phyloP scores from a whole-genome alignment of 2,888 invertebrate genomes.

The Baronia brevicornis region DNA sequence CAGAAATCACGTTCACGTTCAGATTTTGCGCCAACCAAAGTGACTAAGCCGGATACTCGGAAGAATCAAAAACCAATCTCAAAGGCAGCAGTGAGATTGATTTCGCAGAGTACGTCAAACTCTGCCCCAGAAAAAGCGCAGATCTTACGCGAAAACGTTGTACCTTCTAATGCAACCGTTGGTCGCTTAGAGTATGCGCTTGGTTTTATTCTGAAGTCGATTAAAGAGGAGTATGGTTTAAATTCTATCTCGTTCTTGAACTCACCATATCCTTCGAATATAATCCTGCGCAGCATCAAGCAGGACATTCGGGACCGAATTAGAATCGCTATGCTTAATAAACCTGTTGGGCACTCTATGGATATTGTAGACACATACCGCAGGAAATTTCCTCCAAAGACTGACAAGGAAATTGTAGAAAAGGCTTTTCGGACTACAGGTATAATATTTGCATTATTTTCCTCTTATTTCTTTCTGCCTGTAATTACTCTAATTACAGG shows the following conservation, averaged over 20 bases:
- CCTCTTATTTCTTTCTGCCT: conserved; percentile 5
- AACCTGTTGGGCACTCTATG: conserved; percentile 29
- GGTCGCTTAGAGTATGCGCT: conserved; percentile 57
- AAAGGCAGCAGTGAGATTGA: conserved; percentile 15
- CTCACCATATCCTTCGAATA: too few species aligned
- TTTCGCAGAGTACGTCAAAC: conserved; percentile 7
- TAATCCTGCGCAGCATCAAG: conserved; percentile 42
- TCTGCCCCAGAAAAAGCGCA: conserved; percentile 12
- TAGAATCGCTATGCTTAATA: conserved; percentile 38
- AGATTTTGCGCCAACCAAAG: conserved; percentile 32
- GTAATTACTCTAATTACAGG: background rate
- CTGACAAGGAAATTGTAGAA: conserved; percentile 40
- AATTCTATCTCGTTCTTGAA: too few species aligned
- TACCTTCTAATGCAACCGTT: conserved; percentile 34
- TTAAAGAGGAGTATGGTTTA: conserved; percentile 25
- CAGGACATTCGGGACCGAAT: conserved; percentile 47
- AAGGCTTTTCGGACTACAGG: conserved; percentile 20
- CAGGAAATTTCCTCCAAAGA: conserved; percentile 30
- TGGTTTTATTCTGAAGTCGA: conserved; percentile 44
- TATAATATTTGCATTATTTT: conserved; percentile 5
- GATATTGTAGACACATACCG: conserved; percentile 40
- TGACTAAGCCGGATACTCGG: conserved; percentile 28
- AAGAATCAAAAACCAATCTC: conserved; percentile 14
- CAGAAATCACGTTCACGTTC: conserved; percentile 17
- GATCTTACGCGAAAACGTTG: conserved; percentile 30